These are phyloP conservation scores for Glyphotaelius pellucidus DNA, from an alignment of 2,888 invertebrate species.

Conservation along the genomic window DNA sequence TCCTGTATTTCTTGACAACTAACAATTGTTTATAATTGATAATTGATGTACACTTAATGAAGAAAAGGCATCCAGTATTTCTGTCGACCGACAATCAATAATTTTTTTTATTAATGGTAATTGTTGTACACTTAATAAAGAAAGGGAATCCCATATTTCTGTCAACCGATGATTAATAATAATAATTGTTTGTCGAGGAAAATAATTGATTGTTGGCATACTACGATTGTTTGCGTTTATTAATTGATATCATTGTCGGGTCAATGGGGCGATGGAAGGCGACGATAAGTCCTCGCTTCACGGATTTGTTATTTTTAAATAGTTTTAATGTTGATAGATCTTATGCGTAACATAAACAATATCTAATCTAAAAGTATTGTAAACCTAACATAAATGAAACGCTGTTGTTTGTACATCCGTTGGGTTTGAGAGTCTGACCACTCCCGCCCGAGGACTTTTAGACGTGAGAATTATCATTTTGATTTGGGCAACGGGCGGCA, in stretches of 20 bases:
- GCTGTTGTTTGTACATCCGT: slow-evolving; percentile 38
- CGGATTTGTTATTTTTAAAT: slow-evolving; percentile 64
- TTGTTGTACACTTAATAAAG: not conserved
- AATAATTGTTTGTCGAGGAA: too few relatives aligned
- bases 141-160: too few relatives aligned
- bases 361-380: not conserved
- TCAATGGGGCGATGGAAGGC: slow-evolving; percentile 26
- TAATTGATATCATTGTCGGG: not conserved
- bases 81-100: too few relatives aligned
- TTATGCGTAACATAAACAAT: slow-evolving; percentile 60
- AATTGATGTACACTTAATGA: not conserved
- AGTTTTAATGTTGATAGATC: slow-evolving; percentile 62
- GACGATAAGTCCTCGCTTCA: slow-evolving; percentile 43
- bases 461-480: not conserved
- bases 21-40: too few relatives aligned
- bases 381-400: slow-evolving; percentile 34
- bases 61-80: too few relatives aligned
- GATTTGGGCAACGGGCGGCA: not conserved
- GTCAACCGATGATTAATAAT: too few relatives aligned
- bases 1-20: too few relatives aligned
- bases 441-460: slow-evolving; percentile 5
- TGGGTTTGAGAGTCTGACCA: not conserved
- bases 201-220: not conserved
- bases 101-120: not conserved
- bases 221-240: not conserved